Conservation (phyloP, 2,888 invertebrate species). For the Terebella lapidaria region DNA sequence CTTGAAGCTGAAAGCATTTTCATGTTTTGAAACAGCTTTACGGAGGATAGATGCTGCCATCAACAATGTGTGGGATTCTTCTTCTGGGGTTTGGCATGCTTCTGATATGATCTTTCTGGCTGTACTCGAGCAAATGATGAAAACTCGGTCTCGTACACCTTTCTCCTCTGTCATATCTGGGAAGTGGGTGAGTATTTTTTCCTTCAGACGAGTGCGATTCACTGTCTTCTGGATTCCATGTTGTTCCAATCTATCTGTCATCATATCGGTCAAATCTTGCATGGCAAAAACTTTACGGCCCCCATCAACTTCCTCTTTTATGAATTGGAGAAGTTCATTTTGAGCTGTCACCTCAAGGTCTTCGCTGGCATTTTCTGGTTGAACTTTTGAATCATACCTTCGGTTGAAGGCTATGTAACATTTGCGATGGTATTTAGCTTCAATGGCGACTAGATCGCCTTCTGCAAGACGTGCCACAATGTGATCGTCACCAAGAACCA, state of each 20-base stretch:
- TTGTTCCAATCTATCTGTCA: slow-evolving; percentile 14
- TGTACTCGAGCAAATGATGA: slow-evolving; percentile 13
- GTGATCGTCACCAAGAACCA: slow-evolving; percentile 10
- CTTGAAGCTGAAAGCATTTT: slow-evolving; percentile 13
- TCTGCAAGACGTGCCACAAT: slow-evolving; percentile 19
- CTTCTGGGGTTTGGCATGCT: slow-evolving; percentile 16
- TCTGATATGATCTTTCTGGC: slow-evolving; percentile 14
- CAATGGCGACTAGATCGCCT: slow-evolving; percentile 15
- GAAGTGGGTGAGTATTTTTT: slow-evolving; percentile 17
- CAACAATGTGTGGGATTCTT: slow-evolving; percentile 14
- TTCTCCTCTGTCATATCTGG: slow-evolving; percentile 16
- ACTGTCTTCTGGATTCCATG: slow-evolving; percentile 16
- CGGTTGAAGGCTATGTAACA: slow-evolving; percentile 17
- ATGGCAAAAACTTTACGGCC: slow-evolving; percentile 15
- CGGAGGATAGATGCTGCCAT: slow-evolving; percentile 18
- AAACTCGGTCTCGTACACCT: slow-evolving; percentile 13
- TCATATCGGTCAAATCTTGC: slow-evolving; percentile 19
- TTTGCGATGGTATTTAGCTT: slow-evolving; percentile 15
- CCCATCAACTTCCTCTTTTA: slow-evolving; percentile 18
- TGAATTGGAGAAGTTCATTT: slow-evolving; percentile 19
- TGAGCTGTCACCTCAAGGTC: slow-evolving; percentile 13
- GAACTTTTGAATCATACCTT: slow-evolving; percentile 12
- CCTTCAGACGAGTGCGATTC: slow-evolving; percentile 16
- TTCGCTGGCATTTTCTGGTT: slow-evolving; percentile 11
- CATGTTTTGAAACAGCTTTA: slow-evolving; percentile 18